phyloP scores from a whole-genome alignment of 2,113 vertebrate species.

The Nipponia nippon region DNA sequence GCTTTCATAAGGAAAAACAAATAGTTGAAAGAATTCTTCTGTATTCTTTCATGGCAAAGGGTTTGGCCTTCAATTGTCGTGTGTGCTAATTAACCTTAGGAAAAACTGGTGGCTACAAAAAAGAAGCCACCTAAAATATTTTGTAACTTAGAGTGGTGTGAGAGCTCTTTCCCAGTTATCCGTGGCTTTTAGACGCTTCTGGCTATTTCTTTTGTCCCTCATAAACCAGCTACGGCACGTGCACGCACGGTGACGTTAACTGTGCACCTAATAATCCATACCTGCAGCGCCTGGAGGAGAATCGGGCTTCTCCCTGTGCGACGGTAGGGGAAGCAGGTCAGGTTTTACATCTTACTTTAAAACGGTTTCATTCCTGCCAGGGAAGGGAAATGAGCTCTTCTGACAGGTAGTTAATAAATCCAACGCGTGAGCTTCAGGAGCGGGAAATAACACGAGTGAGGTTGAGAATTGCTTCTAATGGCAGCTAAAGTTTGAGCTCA shows the following conservation, averaged over 20 bases:
- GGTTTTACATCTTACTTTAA: background rate
- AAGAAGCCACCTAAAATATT: background rate
- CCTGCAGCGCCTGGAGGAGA: background rate
- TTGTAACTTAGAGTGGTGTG: too few species aligned
- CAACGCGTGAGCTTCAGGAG: background rate
- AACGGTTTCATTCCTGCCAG: background rate
- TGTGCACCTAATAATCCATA: too few species aligned
- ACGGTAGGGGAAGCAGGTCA: background rate
- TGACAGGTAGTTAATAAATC: background rate
- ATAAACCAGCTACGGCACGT: background rate
- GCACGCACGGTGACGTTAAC: background rate
- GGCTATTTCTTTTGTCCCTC: background rate
- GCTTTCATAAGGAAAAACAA: background rate
- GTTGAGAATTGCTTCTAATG: background rate
- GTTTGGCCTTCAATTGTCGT: background rate
- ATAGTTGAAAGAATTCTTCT: background rate
- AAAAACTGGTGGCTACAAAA: background rate
- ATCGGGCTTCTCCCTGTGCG: background rate
- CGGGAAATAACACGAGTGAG: background rate
- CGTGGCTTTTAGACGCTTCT: background rate
- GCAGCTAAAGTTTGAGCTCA: background rate
- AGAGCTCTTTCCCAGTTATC: background rate
- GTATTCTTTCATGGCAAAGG: background rate
- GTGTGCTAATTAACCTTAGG: background rate
- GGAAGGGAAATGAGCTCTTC: background rate